A percentile compares a stretch with the other conserved stretches of the same genome.
Conservation (phyloP, 1,140 invertebrate species). For the Dysdera silvatica region DNA sequence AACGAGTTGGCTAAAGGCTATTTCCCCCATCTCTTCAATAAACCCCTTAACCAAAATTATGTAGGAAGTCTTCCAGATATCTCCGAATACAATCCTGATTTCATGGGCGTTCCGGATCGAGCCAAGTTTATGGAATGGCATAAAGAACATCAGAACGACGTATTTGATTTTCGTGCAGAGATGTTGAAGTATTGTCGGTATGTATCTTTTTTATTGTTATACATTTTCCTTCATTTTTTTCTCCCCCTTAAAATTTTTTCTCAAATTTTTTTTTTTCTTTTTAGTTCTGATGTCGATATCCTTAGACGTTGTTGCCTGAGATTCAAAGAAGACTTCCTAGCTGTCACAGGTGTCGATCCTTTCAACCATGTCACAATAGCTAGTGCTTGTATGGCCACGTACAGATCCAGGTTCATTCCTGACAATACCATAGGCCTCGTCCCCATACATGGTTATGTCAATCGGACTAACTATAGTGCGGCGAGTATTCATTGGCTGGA, state of each 20-base stretch:
- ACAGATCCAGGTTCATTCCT: background rate
- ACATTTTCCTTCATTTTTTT: background rate
- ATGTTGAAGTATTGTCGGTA: background rate
- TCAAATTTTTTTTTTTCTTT: background rate
- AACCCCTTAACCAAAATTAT: background rate
- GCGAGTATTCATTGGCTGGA: background rate
- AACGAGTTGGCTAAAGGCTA: constrained; percentile 5
- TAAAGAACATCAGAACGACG: background rate
- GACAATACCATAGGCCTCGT: background rate
- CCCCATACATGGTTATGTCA: background rate
- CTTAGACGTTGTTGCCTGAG: background rate
- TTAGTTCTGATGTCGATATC: background rate
- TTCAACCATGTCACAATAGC: background rate
- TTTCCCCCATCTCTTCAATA: constrained; percentile 15
- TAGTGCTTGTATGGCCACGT: background rate
- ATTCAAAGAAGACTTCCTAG: background rate
- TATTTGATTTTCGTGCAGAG: background rate
- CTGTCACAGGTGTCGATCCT: too few species aligned
- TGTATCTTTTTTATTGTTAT: background rate
- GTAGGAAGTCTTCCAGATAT: background rate
- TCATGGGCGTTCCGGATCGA: background rate
- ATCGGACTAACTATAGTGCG: background rate
- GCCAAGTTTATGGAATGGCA: background rate
- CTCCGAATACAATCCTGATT: background rate
- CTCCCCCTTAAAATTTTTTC: background rate